A percentile compares a stretch with the other conserved stretches of the same genome.
Conservation (phyloP, 2,888 invertebrate genomes). For the Eupithecia dodoneata region DNA sequence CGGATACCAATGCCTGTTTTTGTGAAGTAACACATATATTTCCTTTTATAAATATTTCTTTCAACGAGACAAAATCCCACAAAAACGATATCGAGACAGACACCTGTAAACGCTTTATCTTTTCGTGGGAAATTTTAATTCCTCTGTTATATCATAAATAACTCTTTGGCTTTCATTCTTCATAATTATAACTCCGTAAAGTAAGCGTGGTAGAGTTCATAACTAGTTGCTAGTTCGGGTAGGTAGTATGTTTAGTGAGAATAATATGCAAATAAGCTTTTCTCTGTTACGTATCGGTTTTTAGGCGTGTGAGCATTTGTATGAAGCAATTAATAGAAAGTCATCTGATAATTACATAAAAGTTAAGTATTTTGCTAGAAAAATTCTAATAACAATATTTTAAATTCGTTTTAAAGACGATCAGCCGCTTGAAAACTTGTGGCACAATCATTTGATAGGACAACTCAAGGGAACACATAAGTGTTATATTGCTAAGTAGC, state of each 20-base stretch:
- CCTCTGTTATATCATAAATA: slow-evolving; percentile 28
- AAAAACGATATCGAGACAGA: slow-evolving; percentile 25
- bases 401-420: not conserved
- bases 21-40: not conserved
- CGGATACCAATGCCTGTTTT: not conserved
- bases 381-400: not conserved
- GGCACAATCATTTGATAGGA: not conserved
- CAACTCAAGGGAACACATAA: not conserved
- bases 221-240: slow-evolving; percentile 13
- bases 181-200: slow-evolving; percentile 16
- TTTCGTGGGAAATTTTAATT: slow-evolving; percentile 34
- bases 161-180: slow-evolving; percentile 36
- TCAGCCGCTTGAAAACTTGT: not conserved
- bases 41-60: slow-evolving; percentile 4
- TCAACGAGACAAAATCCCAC: slow-evolving; percentile 11
- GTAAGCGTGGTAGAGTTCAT: slow-evolving; percentile 26
- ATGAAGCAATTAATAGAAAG: slow-evolving; percentile 15
- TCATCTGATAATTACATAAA: slow-evolving; percentile 12
- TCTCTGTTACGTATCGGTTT: slow-evolving; percentile 45
- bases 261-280: slow-evolving; percentile 55
- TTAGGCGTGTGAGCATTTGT: slow-evolving; percentile 26
- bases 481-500: too few relatives aligned
- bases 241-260: slow-evolving; percentile 42
- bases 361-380: not conserved
- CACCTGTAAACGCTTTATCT: slow-evolving; percentile 27